Evolutionary conservation across 2,888 invertebrate species (phyloP).

Genomic region (Myathropa florea): DNA sequence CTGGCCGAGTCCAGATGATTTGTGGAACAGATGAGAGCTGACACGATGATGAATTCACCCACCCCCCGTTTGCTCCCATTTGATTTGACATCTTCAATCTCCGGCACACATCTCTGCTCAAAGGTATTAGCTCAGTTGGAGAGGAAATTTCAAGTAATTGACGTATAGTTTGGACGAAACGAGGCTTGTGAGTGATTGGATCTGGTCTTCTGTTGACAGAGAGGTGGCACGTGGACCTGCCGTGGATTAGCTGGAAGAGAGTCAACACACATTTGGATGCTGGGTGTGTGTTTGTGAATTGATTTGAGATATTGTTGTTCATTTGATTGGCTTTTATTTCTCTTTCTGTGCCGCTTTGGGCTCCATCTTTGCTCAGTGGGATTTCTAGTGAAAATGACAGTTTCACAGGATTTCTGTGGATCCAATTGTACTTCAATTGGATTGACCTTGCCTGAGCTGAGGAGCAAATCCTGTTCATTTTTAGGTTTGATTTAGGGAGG

Average conservation of each 20-base stretch:
- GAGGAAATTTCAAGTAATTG: constrained; percentile 42
- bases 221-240: constrained; percentile 37
- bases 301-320: not conserved
- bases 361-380: not conserved
- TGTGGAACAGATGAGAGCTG: constrained; percentile 45
- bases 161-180: constrained; percentile 27
- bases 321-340: not conserved
- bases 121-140: constrained; percentile 56
- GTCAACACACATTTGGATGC: too few species aligned
- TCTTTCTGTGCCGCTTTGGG: not conserved
- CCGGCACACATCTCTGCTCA: not conserved
- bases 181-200: constrained; percentile 27
- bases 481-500: not conserved
- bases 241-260: constrained; percentile 7
- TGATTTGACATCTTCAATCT: not conserved
- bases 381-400: not conserved
- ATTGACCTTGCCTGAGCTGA: not conserved
- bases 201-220: constrained; percentile 23
- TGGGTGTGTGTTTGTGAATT: not conserved
- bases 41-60: constrained; percentile 40
- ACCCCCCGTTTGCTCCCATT: not conserved
- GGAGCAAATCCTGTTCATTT: not conserved
- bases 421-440: not conserved
- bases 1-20: constrained; percentile 11
- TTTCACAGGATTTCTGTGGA: not conserved